phyloP scores from a whole-genome alignment of 2,797 vertebrate species.

The Euphonia xanthogaster region DNA sequence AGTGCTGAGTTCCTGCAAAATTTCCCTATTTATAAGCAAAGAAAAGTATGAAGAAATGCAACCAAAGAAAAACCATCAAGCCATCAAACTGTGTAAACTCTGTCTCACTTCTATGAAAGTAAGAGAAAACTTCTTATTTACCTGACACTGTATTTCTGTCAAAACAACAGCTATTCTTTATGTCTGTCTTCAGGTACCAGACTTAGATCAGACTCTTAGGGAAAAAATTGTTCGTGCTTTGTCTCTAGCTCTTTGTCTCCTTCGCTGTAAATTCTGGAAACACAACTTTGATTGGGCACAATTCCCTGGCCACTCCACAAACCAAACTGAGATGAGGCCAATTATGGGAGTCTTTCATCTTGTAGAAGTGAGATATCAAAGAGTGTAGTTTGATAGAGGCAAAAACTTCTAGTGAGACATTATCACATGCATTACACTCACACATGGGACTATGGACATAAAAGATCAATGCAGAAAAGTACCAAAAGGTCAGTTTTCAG shows the following conservation, averaged over 20 bases:
- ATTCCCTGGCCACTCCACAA: neutral
- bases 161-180: neutral
- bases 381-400: neutral
- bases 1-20: neutral
- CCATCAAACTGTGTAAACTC: neutral
- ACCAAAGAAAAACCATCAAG: neutral
- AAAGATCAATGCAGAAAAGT: neutral
- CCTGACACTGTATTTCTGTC: neutral
- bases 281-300: neutral
- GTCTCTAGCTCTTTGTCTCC: neutral
- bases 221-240: neutral
- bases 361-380: neutral
- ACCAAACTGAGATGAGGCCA: neutral
- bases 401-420: neutral
- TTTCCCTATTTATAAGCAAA: neutral
- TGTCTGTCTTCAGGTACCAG: neutral
- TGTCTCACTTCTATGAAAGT: neutral
- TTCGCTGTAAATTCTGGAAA: neutral
- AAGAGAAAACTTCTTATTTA: neutral
- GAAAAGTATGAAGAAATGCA: neutral
- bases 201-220: neutral
- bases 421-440: neutral
- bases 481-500: neutral
- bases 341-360: neutral
- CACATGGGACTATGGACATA: neutral